Conservation (phyloP, 2,797 vertebrate species). For the Coilia nasus region DNA sequence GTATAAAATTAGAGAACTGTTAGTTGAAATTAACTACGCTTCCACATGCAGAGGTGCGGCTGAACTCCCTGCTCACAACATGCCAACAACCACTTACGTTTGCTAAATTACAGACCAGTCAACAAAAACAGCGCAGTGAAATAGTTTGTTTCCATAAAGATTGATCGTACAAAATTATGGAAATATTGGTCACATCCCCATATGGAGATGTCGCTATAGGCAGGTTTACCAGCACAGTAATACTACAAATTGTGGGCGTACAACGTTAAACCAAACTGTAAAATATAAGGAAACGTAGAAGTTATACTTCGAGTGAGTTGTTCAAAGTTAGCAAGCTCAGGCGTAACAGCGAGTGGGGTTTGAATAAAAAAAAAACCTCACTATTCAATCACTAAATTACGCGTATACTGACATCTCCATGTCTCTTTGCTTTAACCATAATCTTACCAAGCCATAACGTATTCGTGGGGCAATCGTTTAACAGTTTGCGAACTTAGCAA, state of each 20-base stretch:
- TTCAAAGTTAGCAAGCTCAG: neutral
- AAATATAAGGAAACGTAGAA: neutral
- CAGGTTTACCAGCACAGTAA: too few species aligned
- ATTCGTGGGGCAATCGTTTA: neutral
- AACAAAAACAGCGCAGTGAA: neutral
- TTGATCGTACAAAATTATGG: neutral
- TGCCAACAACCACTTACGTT: neutral
- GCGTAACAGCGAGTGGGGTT: neutral
- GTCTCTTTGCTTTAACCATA: neutral
- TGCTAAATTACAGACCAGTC: neutral
- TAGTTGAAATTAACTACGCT: neutral
- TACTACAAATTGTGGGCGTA: neutral
- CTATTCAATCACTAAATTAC: neutral
- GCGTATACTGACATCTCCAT: neutral
- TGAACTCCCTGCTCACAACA: neutral
- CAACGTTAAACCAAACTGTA: neutral
- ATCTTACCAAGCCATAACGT: neutral
- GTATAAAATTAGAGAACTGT: neutral
- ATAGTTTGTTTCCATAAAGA: neutral
- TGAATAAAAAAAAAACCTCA: neutral
- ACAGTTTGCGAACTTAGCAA: neutral
- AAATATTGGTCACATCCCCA: neutral
- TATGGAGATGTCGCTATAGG: neutral
- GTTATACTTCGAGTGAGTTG: neutral
- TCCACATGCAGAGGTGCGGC: neutral